A percentile compares a stretch with the other conserved stretches of the same genome.
These are phyloP conservation scores for Formica exsecta DNA, from an alignment of 1,140 invertebrate species.

Conservation along the genomic window DNA sequence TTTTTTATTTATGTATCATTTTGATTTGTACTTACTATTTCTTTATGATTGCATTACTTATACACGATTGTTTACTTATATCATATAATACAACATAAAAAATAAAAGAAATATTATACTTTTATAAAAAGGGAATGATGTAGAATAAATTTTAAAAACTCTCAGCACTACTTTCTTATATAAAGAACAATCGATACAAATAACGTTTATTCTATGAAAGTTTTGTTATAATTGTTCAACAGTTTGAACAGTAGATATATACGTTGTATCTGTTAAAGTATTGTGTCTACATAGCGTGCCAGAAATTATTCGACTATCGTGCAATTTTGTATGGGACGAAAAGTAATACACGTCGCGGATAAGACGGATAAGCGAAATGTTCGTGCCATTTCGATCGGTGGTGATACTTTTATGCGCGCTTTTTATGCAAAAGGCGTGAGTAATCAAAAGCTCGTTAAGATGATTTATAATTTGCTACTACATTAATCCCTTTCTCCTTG, in stretches of 20 bases:
- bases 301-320: conserved; percentile 47
- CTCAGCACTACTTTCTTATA: neutral
- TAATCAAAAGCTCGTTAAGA: conserved; percentile 84
- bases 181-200: neutral
- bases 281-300: conserved; percentile 36
- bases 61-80: neutral
- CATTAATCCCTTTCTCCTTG: conserved; percentile 59
- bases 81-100: neutral
- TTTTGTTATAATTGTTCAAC: neutral
- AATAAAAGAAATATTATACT: neutral
- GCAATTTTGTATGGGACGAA: conserved; percentile 8
- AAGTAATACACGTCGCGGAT: conserved; percentile 44
- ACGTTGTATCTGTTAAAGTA: conserved; percentile 19
- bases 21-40: neutral
- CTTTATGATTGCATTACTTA: neutral
- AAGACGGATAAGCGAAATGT: conserved; percentile 64
- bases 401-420: conserved; percentile 79
- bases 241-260: neutral
- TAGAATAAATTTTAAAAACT: neutral
- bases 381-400: conserved; percentile 68
- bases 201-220: neutral
- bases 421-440: conserved; percentile 68
- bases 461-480: conserved; percentile 81
- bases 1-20: neutral
- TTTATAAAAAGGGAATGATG: neutral